A percentile compares a stretch with the other conserved stretches of the same genome.
phyloP scores from a whole-genome alignment of 2,113 vertebrate genomes.

The Vanacampus margaritifer region DNA sequence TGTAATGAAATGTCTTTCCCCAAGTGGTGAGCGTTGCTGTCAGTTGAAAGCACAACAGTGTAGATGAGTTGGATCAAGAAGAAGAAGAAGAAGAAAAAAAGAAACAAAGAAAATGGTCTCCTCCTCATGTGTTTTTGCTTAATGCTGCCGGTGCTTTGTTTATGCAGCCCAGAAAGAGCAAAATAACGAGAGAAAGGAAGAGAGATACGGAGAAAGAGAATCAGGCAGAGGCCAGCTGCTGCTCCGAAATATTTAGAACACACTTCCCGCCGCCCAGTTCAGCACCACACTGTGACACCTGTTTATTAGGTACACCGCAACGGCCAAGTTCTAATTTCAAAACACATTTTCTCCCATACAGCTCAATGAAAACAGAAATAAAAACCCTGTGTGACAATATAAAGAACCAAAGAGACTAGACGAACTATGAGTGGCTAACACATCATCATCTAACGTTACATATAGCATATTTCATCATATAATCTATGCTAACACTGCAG shows the following conservation, averaged over 20 bases:
- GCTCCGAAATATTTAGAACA: slow-evolving; percentile 43
- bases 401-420: not conserved
- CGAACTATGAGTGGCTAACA: not conserved
- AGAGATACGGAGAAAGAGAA: slow-evolving; percentile 42
- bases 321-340: not conserved
- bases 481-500: not conserved
- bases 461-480: not conserved
- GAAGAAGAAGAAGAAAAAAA: not conserved
- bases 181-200: not conserved
- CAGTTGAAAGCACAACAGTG: slow-evolving; percentile 34
- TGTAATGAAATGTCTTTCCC: not conserved
- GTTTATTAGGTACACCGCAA: not conserved
- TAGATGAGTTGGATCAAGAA: slow-evolving; percentile 20
- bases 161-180: slow-evolving; percentile 32
- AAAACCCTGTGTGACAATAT: not conserved
- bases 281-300: not conserved
- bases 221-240: slow-evolving; percentile 64
- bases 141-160: slow-evolving; percentile 47
- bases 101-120: slow-evolving; percentile 14
- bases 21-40: slow-evolving; percentile 10
- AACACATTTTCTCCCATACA: not conserved
- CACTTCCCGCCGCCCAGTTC: not conserved
- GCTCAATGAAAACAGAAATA: not conserved
- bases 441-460: too few species aligned
- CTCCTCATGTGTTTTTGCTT: slow-evolving; percentile 61